Evolutionary conservation across 2,888 invertebrate genomes (phyloP), one percentile per base, ranked within the genome.

Genomic region (Allacma fusca): DNA sequence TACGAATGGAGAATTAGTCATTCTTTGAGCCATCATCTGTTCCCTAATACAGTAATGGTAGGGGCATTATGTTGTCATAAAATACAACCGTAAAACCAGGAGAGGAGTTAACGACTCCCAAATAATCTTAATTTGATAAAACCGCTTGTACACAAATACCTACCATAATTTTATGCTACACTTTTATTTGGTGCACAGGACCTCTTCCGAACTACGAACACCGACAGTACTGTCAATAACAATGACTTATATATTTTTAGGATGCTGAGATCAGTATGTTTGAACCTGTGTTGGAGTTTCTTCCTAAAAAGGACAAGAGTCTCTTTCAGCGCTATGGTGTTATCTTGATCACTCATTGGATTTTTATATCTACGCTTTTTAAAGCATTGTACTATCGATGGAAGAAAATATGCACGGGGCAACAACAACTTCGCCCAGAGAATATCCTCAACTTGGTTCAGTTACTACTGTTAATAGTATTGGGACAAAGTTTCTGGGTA

Each of bases 261-360:
- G 85, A 85, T 75, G 64, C 77, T 40, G 85, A 85, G 78, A 74
- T 85, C 16, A 69, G 76, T 7, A 73, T 77, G 34, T 78, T 84
- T 34, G 83, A 84, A 74, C 94, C 94, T 0, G 85, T 91, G 50
- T 85, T 92, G 0, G 88, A 90, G 68, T 94, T 90, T 88, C 86
- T 92, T 72, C 92, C 94, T 0, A 82, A 82, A 13, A 64, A 71
- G 9, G 40, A 77, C 19, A 91, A 91, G 85, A 88, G 89, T 24
- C 80, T 87, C 0, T 64, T 89, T 1, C 86, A 88, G 71, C 88
- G 90, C 80, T 89, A 90, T 81, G 86, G 89, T 0, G 88, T 90
- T 24, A 87, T 89, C 84, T 76, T 91, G 0, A 86, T 88, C 78
- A 89, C 91, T 23, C 73, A 79, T 57, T 57, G 88, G 0, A 85